Base-by-base conservation (phyloP, 2,797 vertebrate genomes). In the Streptopelia turtur region DNA sequence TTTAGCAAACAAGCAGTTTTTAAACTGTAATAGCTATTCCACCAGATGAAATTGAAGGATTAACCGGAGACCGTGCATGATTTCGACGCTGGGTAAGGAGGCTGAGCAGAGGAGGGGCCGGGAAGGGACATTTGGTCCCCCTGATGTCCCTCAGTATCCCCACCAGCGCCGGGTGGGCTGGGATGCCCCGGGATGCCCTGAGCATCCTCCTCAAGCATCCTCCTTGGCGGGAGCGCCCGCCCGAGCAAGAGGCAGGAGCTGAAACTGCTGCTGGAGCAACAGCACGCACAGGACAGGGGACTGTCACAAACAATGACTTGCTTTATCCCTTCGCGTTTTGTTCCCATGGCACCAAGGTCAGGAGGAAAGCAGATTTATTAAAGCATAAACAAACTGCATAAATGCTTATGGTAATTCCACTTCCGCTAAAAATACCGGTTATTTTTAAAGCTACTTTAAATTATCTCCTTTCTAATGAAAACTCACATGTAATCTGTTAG, bases 401-500 rank as follows among this genome's bases (percentile, higher is more conserved):
- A 97, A 98, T 97, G 97, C 98, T 97, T 97, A 98, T 98, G 97
- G 97, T 97, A 91, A 95, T 94, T 96, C 94, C 59, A 94, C 98
- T 98, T 98, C 98, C 98, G 97, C 95, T 97, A 97, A 97, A 98
- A 98, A 98, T 97, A 97, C 96, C 93, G 77, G 92, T 98, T 98
- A 98, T 98, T 97, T 98, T 97, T 97, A 98, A 97, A 97, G 97
- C 96, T 95, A 84, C 97, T 98, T 98, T 98, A 98, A 98, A 98
- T 97, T 96, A 96, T 97, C 96, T 96, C 94, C 96, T 97, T 97
- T 97, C 98, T 97, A 98, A 99, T 98, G 98, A 99, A 99, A 98
- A 98, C 98, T 96, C 98, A 98, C 98, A 97, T 98, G 98, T 98
- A 98, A 98, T 98, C 98, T 98, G 98, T 98, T 97, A 96, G 98